phyloP scores from a whole-genome alignment of 2,888 invertebrate species.

The Erynnis tages region DNA sequence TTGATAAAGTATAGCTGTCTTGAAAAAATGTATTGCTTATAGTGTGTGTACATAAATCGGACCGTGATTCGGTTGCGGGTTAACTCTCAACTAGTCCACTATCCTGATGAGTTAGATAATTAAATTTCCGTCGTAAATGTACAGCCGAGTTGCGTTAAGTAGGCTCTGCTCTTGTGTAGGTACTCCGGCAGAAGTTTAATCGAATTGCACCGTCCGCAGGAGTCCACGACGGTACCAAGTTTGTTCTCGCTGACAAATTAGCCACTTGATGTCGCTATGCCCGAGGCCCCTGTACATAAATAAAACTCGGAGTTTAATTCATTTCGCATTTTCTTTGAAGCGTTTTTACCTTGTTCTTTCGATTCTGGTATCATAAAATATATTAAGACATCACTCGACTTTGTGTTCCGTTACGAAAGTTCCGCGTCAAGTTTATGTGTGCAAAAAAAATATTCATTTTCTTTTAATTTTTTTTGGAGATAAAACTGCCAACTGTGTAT shows the following conservation, averaged over 20 bases:
- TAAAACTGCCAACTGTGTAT: neutral
- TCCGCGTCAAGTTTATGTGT: too few species aligned
- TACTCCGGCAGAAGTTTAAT: conserved; percentile 74
- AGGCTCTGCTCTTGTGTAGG: conserved; percentile 62
- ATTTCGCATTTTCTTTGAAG: neutral
- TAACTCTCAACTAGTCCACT: conserved; percentile 31
- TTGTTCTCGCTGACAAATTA: conserved; percentile 73
- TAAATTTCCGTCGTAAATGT: conserved; percentile 69
- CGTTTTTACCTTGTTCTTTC: neutral
- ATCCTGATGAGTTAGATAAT: conserved; percentile 68
- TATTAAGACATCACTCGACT: neutral
- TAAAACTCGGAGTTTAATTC: conserved; percentile 35
- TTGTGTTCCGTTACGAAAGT: too few species aligned
- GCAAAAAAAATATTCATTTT: too few species aligned
- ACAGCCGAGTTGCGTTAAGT: conserved; percentile 65
- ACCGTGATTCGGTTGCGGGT: conserved; percentile 29
- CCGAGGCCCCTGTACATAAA: conserved; percentile 56
- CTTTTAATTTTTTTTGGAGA: too few species aligned
- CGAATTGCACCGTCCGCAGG: conserved; percentile 71
- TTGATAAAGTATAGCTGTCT: too few species aligned
- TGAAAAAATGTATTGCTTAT: too few species aligned
- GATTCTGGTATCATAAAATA: conserved; percentile 2
- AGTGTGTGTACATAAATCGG: too few species aligned
- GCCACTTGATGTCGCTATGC: conserved; percentile 65
- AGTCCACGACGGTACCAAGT: conserved; percentile 55